phyloP scores from a whole-genome alignment of 2,888 invertebrate genomes.

The Hirtodrosophila confusa region DNA sequence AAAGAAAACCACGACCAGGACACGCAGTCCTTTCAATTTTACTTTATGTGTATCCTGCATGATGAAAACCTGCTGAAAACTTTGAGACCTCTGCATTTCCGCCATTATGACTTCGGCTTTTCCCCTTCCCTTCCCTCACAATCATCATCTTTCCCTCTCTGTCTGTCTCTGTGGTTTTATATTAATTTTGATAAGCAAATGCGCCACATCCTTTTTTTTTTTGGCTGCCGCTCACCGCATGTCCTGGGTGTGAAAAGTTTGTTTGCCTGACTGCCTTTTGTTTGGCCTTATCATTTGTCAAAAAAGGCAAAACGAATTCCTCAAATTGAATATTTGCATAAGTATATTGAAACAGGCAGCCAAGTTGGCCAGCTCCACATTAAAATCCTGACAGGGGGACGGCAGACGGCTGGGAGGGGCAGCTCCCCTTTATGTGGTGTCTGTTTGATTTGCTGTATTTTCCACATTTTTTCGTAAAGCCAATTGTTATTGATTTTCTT shows the following conservation, averaged over 20 bases:
- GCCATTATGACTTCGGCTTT: slow-evolving; percentile 32
- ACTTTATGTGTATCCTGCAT: slow-evolving; percentile 20
- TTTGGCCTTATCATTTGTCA: slow-evolving; percentile 78
- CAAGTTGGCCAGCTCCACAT: slow-evolving; percentile 25
- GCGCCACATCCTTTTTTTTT: slow-evolving; percentile 59
- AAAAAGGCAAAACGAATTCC: slow-evolving; percentile 51
- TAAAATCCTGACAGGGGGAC: slow-evolving; percentile 17
- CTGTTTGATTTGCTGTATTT: slow-evolving; percentile 55
- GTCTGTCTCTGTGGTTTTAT: slow-evolving; percentile 55
- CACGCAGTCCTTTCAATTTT: slow-evolving; percentile 23
- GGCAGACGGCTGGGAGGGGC: too few species aligned
- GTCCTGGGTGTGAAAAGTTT: slow-evolving; percentile 70
- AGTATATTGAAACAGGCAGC: slow-evolving; percentile 71
- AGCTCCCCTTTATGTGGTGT: slow-evolving; percentile 19
- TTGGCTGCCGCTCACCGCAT: slow-evolving; percentile 1
- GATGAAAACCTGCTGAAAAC: slow-evolving; percentile 66
- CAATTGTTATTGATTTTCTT: slow-evolving; percentile 21
- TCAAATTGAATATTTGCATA: slow-evolving; percentile 78
- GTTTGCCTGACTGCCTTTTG: slow-evolving; percentile 70
- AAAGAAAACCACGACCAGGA: slow-evolving; percentile 27
- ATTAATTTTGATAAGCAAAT: slow-evolving; percentile 76
- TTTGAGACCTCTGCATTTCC: slow-evolving; percentile 59
- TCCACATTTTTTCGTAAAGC: too few species aligned
- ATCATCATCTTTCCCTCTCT: neutral
- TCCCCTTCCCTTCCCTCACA: slow-evolving; percentile 3